Conservation (phyloP, 2,888 invertebrate species). For the Patella depressa region DNA sequence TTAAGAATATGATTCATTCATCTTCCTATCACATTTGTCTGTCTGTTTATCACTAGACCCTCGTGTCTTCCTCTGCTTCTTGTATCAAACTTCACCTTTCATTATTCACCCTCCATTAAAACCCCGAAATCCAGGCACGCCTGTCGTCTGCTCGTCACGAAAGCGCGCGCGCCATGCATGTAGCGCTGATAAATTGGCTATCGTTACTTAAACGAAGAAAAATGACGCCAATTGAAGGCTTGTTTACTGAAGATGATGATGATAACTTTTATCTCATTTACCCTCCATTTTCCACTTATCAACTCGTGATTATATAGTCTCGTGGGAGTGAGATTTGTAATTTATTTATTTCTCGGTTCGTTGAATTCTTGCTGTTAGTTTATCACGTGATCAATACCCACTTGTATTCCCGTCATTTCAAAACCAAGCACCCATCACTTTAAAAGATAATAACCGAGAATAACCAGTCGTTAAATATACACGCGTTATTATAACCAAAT, state of each 20-base stretch:
- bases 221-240: slow-evolving; percentile 11
- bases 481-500: no score
- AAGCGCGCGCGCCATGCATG: neutral
- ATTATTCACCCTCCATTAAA: slow-evolving; percentile 9
- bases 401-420: no score
- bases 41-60: slow-evolving; percentile 9
- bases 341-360: slow-evolving; percentile 4
- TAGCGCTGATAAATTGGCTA: slow-evolving; percentile 5
- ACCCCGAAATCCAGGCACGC: neutral
- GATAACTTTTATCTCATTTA: slow-evolving; percentile 1
- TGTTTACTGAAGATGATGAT: slow-evolving; percentile 13
- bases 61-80: neutral
- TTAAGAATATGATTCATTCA: neutral
- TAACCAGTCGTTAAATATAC: no score
- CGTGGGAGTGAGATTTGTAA: slow-evolving; percentile 1
- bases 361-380: neutral
- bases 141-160: slow-evolving; percentile 1
- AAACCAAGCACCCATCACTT: no score
- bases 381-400: no score
- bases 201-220: neutral
- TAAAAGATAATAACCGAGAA: no score
- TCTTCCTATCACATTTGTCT: slow-evolving; percentile 5
- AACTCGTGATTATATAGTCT: neutral
- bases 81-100: slow-evolving; percentile 4
- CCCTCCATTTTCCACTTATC: slow-evolving; percentile 7